Percentiles rank a stretch among this genome's conserved stretches.
phyloP scores from a whole-genome alignment of 2,888 invertebrate genomes.

The Mactromeris polynyma region DNA sequence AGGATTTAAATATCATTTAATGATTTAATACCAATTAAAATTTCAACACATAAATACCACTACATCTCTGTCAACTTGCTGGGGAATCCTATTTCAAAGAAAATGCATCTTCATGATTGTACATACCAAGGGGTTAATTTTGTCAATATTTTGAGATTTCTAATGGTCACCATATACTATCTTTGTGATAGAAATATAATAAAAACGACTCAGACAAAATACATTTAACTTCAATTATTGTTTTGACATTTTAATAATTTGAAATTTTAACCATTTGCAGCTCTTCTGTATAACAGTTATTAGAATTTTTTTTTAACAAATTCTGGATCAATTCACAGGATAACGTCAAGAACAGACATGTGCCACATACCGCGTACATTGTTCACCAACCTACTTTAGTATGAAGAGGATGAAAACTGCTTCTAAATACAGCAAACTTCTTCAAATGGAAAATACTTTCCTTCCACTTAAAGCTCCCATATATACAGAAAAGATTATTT shows the following conservation, averaged over 20 bases:
- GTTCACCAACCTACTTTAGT: not conserved
- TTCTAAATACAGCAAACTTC: not conserved
- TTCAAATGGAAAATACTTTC: constrained; percentile 20
- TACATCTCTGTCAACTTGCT: too few relatives aligned
- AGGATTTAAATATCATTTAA: not conserved
- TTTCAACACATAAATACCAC: too few relatives aligned
- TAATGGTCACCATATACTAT: too few relatives aligned
- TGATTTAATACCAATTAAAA: too few relatives aligned
- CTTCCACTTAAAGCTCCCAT: constrained; percentile 18
- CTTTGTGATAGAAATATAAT: too few relatives aligned
- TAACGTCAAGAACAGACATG: not conserved
- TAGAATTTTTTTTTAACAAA: not conserved
- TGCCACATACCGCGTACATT: not conserved
- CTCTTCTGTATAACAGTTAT: not conserved
- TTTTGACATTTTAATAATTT: not conserved
- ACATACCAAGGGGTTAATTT: too few relatives aligned
- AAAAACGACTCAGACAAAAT: too few relatives aligned
- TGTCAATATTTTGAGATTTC: too few relatives aligned
- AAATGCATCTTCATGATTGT: too few relatives aligned
- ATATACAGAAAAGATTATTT: constrained; percentile 45
- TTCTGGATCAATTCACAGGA: not conserved
- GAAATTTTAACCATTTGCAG: not conserved
- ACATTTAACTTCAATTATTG: too few relatives aligned
- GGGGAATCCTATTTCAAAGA: too few relatives aligned
- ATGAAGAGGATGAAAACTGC: not conserved